Base-by-base conservation (phyloP, 2,888 invertebrate species). In the Caenorhabditis doughertyi region DNA sequence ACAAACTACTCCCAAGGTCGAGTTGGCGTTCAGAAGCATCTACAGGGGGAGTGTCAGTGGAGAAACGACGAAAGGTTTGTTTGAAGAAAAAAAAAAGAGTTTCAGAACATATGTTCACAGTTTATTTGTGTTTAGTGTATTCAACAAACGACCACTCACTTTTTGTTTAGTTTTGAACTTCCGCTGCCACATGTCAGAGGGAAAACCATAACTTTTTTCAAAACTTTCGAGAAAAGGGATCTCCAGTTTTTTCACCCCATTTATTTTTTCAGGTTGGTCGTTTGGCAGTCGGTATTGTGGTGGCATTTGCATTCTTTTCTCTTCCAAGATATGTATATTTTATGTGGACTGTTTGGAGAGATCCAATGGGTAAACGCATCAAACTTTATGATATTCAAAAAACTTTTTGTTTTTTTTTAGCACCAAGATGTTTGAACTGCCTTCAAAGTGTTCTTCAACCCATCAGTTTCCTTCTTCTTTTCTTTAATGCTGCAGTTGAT, bases 401-500 rank as follows among this genome's bases (percentile, higher is more conserved):
- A 27, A 18, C 9, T 21, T n/a, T 0, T 16, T 27, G 3, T 32
- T 13, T 32, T 18, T 35, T 87, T 89, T 77, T 81, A 89, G 89
- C 85, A 1, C 89, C 89, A 7, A 81, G 90, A 47, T 89, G 89
- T 55, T 60, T 89, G 39, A 84, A 86, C 58, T 89, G 89, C 62
- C 49, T 86, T 29, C 85, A 85, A 64, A 89, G 84, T 16, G 84
- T 91, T 39, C 76, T 90, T 2, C 91, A 91, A 42, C 96, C 96
- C 0, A 94, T 96, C 81, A 96, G 96, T 27, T 96, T 96, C 92
- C 94, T 97, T 82, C 94, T 96, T 87, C 95, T 96, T 53, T 97
- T 96, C 92, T 95, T 95, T 92, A 96, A 97, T 93, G 96, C 96
- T 21, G 96, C 95, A 60, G 94, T 97, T 84, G 97, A 97, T 93